Percentiles rank a stretch among this genome's conserved stretches.
These are phyloP conservation scores for Macquaria australasica DNA, from an alignment of 2,113 vertebrate genomes.

Conservation along the genomic window DNA sequence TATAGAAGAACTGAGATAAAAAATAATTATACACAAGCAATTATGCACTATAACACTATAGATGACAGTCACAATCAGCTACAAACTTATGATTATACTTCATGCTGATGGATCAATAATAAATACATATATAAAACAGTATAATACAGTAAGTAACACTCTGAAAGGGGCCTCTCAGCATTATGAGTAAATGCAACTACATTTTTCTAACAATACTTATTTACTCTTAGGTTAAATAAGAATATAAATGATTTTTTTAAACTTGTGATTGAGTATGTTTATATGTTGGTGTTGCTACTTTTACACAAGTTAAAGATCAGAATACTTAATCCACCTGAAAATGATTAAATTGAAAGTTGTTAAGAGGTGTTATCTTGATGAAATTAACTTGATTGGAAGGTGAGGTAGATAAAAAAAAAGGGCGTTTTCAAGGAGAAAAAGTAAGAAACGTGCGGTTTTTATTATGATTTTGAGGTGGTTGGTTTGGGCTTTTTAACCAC, in stretches of 20 bases:
- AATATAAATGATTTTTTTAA: background rate
- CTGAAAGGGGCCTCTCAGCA: background rate
- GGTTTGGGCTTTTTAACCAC: background rate
- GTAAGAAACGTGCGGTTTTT: background rate
- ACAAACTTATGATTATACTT: background rate
- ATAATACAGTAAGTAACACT: background rate
- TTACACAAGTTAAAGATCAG: background rate
- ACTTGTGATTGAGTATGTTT: background rate
- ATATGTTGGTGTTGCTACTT: background rate
- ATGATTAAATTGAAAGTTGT: background rate
- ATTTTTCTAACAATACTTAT: background rate
- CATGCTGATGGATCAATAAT: background rate
- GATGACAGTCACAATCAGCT: background rate
- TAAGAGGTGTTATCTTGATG: background rate
- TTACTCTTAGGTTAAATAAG: background rate
- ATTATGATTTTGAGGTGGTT: background rate
- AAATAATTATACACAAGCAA: no score
- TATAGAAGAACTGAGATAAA: no score
- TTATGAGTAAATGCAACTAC: background rate
- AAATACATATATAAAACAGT: background rate
- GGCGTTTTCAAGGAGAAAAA: background rate
- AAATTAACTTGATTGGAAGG: background rate
- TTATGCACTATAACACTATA: no score
- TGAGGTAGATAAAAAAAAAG: background rate
- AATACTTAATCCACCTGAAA: background rate